Conservation (phyloP, 2,797 vertebrate species). For the Morelia viridis region DNA sequence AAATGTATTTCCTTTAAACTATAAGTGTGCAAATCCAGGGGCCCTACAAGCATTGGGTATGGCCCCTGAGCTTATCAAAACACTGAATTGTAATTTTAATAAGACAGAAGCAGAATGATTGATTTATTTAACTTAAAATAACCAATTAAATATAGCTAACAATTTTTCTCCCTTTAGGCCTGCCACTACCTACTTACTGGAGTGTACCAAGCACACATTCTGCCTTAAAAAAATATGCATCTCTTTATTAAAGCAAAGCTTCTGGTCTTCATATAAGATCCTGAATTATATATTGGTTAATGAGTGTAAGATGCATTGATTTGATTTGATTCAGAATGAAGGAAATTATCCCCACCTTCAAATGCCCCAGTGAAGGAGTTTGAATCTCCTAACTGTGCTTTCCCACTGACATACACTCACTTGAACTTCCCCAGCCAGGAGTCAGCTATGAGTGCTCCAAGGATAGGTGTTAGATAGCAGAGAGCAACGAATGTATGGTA, state of each 20-base stretch:
- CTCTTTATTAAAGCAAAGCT: background rate
- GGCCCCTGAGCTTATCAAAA: background rate
- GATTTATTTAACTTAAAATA: too few relatives aligned
- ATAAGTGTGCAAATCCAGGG: background rate
- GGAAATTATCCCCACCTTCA: background rate
- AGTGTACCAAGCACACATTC: background rate
- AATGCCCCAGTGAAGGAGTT: background rate
- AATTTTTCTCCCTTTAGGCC: background rate
- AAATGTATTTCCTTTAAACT: background rate
- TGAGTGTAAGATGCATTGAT: background rate
- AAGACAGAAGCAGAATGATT: background rate
- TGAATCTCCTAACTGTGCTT: background rate
- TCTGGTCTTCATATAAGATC: background rate
- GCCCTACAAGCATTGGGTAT: background rate
- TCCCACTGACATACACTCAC: slow-evolving; percentile 76
- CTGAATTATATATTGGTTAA: background rate
- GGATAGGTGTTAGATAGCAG: slow-evolving; percentile 90
- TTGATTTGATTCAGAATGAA: background rate
- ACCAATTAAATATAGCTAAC: too few relatives aligned
- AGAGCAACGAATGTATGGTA: slow-evolving; percentile 92
- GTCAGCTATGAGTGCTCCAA: slow-evolving; percentile 91
- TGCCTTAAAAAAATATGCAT: background rate
- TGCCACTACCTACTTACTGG: background rate
- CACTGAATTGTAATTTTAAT: background rate
- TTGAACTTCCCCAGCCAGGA: slow-evolving; percentile 97